Percentiles rank a stretch among this genome's conserved stretches.
phyloP scores from a whole-genome alignment of 2,888 invertebrate species.

The Athalia rosae region DNA sequence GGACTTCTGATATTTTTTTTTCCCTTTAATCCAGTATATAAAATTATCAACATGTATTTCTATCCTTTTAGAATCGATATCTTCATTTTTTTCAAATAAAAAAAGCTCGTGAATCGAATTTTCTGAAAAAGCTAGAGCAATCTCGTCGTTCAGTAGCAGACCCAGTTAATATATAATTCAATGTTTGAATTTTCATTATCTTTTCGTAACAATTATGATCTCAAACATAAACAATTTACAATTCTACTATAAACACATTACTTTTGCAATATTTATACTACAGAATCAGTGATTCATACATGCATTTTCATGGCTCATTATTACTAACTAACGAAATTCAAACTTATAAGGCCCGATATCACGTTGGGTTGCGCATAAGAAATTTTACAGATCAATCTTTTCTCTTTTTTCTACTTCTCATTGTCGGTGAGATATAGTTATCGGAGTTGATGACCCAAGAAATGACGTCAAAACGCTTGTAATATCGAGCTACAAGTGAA shows the following conservation, averaged over 20 bases:
- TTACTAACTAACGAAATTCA: slow-evolving; percentile 1
- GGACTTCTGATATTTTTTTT: too few relatives aligned
- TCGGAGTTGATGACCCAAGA: too few relatives aligned
- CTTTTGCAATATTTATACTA: slow-evolving; percentile 18
- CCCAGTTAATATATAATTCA: not conserved
- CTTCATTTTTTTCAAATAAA: too few relatives aligned
- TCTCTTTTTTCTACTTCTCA: too few relatives aligned
- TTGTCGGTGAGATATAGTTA: too few relatives aligned
- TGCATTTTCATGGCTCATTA: slow-evolving; percentile 7
- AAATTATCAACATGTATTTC: not conserved
- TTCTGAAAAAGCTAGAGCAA: slow-evolving; percentile 30
- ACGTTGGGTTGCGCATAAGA: not conserved
- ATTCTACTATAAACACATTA: slow-evolving; percentile 22
- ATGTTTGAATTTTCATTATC: not conserved
- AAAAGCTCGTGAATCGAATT: not conserved
- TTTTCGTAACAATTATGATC: slow-evolving; percentile 15
- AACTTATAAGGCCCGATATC: slow-evolving; percentile 18
- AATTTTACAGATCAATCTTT: too few relatives aligned
- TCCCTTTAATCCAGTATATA: too few relatives aligned
- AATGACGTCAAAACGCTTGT: not conserved
- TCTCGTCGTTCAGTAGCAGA: slow-evolving; percentile 32
- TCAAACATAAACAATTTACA: slow-evolving; percentile 29
- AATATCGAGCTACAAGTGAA: slow-evolving; percentile 14
- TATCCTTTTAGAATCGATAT: not conserved
- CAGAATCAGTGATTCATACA: slow-evolving; percentile 28